A percentile compares a stretch with the other conserved stretches of the same genome.
phyloP scores from a whole-genome alignment of 2,888 invertebrate species.

The Sesia bembeciformis region DNA sequence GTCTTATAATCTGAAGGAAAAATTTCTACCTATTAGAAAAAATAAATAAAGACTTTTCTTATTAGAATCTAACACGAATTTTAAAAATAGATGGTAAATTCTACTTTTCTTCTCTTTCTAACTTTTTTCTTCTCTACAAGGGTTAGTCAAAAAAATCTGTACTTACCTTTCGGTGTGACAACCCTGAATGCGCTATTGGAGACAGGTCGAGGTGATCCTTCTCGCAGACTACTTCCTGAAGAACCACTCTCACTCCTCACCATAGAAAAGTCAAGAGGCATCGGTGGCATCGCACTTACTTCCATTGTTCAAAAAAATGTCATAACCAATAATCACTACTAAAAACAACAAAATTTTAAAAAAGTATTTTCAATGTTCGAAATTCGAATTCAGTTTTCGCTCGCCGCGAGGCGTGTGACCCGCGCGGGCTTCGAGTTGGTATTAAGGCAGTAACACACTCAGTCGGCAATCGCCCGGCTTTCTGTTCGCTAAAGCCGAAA shows the following conservation, averaged over 20 bases:
- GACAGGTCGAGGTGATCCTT: conserved; percentile 54
- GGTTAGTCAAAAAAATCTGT: not conserved
- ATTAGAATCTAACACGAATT: too few relatives aligned
- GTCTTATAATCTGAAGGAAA: too few relatives aligned
- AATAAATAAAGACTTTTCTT: too few relatives aligned
- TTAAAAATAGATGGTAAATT: too few relatives aligned
- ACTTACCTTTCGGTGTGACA: conserved; percentile 78
- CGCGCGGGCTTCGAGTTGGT: conserved; percentile 52
- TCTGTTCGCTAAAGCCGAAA: conserved; percentile 59
- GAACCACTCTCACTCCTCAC: conserved; percentile 57
- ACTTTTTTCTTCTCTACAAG: too few relatives aligned
- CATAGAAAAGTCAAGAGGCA: conserved; percentile 81
- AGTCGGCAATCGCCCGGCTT: conserved; percentile 33
- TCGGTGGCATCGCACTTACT: conserved; percentile 75
- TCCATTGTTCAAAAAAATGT: conserved; percentile 65
- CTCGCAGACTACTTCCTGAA: conserved; percentile 40
- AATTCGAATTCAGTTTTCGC: conserved; percentile 15
- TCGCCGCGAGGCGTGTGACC: conserved; percentile 46
- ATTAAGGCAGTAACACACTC: conserved; percentile 55
- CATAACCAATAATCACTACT: not conserved
- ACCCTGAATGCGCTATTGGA: conserved; percentile 78
- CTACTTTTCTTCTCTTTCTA: too few relatives aligned
- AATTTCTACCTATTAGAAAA: too few relatives aligned
- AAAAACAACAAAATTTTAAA: conserved; percentile 1
- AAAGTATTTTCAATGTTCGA: conserved; percentile 19